Base-by-base conservation (phyloP, 1,140 invertebrate genomes). In the Bacillus rossius region DNA sequence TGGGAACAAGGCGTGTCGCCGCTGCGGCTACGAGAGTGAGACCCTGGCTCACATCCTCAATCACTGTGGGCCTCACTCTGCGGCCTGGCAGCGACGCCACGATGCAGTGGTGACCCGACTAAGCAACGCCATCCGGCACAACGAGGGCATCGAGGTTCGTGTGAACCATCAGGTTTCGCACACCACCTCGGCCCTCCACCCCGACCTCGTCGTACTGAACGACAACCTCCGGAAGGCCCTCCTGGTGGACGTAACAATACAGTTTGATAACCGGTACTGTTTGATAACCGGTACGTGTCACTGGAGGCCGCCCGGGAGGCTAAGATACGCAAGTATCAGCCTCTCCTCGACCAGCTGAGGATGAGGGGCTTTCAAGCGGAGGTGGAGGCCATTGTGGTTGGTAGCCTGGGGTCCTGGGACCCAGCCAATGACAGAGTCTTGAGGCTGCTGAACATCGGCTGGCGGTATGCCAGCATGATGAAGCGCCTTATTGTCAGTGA, bases 231-330 rank as follows among this genome's bases (percentile, higher is more conserved):
- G 61, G 5, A 58, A 29, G 0, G 52, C 65, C 16, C 4, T 50
- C 25, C 64, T 70, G 14, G 59, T 73, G 40, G 71, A 76, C 51
- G 68, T 77, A 2, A 57, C 69, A 17, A 65, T 75, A 22, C 64
- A 69, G 0, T 75, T 74, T 20, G 72, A 77, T 38, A 75, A 73
- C 57, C 5, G 54, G 63, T 75, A 22, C 64, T 69, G 0, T 75
- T 74, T 20, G 72, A 77, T 38, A 75, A 73, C 57, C 5, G 54
- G 63, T 8, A 37, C 7, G 55, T 42, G 0, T 69, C 66, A 0
- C 47, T 73, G 2, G 55, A 49, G 2, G 43, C 34, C 8, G 64
- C 60, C 0, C 52, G 66, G 4, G 4, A 8, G 17, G 23, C 5
- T 5, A 45, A 45, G 13, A 5, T 7, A 4, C 19, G 10, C 0